Base-by-base conservation (phyloP, 2,888 invertebrate genomes). In the Orthonychiurus folsomi region DNA sequence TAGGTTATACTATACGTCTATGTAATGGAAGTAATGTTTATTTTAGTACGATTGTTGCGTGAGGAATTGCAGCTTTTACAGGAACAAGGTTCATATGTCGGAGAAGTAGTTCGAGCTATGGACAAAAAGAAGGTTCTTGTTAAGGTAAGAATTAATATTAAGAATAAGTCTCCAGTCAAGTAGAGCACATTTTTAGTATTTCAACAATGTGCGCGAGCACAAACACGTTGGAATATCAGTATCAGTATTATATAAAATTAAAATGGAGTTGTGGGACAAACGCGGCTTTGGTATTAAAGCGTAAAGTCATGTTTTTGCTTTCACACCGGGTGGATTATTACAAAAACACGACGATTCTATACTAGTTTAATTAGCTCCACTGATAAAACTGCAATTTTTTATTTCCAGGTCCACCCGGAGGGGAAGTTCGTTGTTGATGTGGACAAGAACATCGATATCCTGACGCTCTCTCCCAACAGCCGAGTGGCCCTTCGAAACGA, bases 51-150 rank as follows among this genome's bases (percentile, higher is more conserved):
- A 37, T 92, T 96, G 92, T 78, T 99, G 66, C 86, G 97, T 9
- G 99, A 99, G 76, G 99, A 99, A 77, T 81, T 99, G 1, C 96
- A 97, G 79, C 82, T 97, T 26, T 81, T 99, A 15, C 84, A 84
- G 73, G 99, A 99, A 76, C 99, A 99, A 77, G 99, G 99, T 18
- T 96, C 96, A 21, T 97, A 99, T 80, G 99, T 99, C 1, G 99
- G 99, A 12, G 99, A 99, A 80, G 97, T 99, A 2, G 96, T 97
- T 0, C 97, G 99, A 77, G 95, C 96, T 0, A 99, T 99, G 97
- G 99, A 99, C 78, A 99, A 99, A 79, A 99, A 99, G 80, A 99
- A 99, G 78, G 97, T 99, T 0, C 82, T 99, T 0, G 97, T 99
- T 1, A 99, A 99, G 81, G 69, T 68, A 62, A 54, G 61, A n/a